These are phyloP conservation scores for Drosophila sproati DNA, from an alignment of 1,140 invertebrate species.

Conservation along the genomic window DNA sequence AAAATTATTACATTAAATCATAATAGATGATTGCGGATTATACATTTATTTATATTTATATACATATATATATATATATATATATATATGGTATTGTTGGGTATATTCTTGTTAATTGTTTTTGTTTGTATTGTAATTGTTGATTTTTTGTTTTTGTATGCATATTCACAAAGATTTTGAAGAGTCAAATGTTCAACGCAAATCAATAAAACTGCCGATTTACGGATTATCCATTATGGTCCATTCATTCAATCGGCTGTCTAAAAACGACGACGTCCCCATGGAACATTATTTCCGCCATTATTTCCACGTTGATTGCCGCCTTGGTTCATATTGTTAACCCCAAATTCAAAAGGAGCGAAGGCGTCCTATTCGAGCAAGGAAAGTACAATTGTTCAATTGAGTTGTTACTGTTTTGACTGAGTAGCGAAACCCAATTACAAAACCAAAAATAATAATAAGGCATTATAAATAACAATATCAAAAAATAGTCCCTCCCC, in stretches of 20 bases:
- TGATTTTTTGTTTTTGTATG: not conserved
- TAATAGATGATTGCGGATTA: constrained; percentile 8
- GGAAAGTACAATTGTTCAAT: constrained; percentile 75
- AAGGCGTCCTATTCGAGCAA: constrained; percentile 78
- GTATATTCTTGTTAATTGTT: constrained; percentile 17
- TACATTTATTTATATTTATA: too few relatives aligned
- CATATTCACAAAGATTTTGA: constrained; percentile 3
- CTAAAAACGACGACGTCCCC: constrained; percentile 83
- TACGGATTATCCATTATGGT: constrained; percentile 31
- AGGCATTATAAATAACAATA: not conserved
- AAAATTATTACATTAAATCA: constrained; percentile 41
- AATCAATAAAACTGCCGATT: constrained; percentile 17
- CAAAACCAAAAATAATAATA: constrained; percentile 3
- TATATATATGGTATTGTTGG: constrained; percentile 21
- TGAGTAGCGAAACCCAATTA: constrained; percentile 19
- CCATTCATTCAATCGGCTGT: constrained; percentile 38
- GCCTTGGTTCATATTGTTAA: constrained; percentile 82
- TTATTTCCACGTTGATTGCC: constrained; percentile 82
- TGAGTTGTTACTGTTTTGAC: constrained; percentile 44
- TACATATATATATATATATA: not conserved
- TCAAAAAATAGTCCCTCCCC: not conserved
- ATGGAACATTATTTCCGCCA: constrained; percentile 80
- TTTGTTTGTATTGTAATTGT: constrained; percentile 4
- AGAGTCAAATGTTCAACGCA: constrained; percentile 42
- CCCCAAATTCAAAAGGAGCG: constrained; percentile 83